phyloP scores from a whole-genome alignment of 2,797 vertebrate species.

The Tarsius wallacei region DNA sequence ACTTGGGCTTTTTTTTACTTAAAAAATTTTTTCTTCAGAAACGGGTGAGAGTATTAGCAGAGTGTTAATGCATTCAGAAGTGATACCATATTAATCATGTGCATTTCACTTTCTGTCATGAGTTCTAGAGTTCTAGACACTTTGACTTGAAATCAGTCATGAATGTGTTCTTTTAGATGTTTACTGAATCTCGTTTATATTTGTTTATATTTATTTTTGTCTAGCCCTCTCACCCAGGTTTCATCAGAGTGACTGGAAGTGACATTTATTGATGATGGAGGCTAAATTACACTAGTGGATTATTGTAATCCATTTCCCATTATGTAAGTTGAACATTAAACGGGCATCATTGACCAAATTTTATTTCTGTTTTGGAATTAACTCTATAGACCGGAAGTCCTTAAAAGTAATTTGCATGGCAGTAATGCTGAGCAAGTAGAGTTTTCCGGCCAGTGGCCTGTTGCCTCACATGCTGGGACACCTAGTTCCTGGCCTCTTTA shows the following conservation, averaged over 20 bases:
- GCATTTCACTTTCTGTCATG: conserved; percentile 69
- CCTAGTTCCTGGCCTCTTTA: not conserved
- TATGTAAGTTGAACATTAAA: not conserved
- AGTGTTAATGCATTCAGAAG: conserved; percentile 45
- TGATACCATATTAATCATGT: conserved; percentile 52
- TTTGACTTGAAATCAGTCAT: conserved; percentile 67
- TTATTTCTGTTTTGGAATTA: conserved; percentile 59
- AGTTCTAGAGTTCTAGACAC: conserved; percentile 6
- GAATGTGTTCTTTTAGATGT: conserved; percentile 41
- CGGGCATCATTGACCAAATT: not conserved
- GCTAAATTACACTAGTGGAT: conserved; percentile 50
- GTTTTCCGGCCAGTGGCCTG: not conserved
- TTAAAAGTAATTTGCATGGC: not conserved
- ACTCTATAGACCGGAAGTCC: not conserved
- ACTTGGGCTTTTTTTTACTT: not conserved
- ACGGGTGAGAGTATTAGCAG: not conserved
- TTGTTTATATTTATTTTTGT: conserved; percentile 52
- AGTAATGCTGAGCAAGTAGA: not conserved
- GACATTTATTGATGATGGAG: conserved; percentile 66
- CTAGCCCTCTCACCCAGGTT: not conserved
- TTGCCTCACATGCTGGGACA: not conserved
- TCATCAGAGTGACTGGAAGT: conserved; percentile 53
- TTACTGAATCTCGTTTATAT: conserved; percentile 27
- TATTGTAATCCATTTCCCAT: conserved; percentile 21
- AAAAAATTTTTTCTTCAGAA: not conserved